These are phyloP conservation scores for Creontiades dilutus DNA, from an alignment of 2,888 invertebrate species.

Conservation along the genomic window DNA sequence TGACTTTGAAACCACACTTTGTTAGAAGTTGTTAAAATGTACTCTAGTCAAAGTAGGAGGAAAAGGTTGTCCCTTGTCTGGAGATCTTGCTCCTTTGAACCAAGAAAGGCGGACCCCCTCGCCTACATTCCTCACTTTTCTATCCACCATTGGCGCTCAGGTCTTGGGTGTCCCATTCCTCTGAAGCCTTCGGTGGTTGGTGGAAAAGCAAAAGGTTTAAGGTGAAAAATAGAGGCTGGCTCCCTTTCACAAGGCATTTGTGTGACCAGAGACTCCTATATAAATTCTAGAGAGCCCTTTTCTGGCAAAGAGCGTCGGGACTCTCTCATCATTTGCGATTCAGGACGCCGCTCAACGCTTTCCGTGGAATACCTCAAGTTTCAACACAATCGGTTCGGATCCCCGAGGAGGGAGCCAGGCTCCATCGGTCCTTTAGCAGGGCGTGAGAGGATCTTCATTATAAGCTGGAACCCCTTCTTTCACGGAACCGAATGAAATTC, in stretches of 20 bases:
- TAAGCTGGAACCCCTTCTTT: not conserved
- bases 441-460: slow-evolving; percentile 32
- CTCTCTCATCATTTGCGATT: slow-evolving; percentile 41
- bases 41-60: slow-evolving; percentile 29
- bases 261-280: slow-evolving; percentile 62
- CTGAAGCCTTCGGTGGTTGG: slow-evolving; percentile 24
- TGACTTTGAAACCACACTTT: not conserved
- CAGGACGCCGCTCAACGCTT: slow-evolving; percentile 20
- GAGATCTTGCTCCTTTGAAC: not conserved
- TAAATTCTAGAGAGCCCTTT: slow-evolving; percentile 56
- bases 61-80: not conserved
- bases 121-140: not conserved
- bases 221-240: slow-evolving; percentile 23
- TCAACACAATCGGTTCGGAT: slow-evolving; percentile 41
- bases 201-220: slow-evolving; percentile 52
- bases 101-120: not conserved
- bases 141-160: not conserved
- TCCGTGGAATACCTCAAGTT: slow-evolving; percentile 40
- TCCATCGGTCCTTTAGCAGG: not conserved
- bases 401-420: not conserved
- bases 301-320: slow-evolving; percentile 1
- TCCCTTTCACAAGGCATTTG: slow-evolving; percentile 46
- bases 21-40: slow-evolving; percentile 29
- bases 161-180: slow-evolving; percentile 20
- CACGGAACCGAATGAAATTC: slow-evolving; percentile 4